These are phyloP conservation scores for Euschistus heros DNA, from an alignment of 1,140 invertebrate species.

Conservation along the genomic window DNA sequence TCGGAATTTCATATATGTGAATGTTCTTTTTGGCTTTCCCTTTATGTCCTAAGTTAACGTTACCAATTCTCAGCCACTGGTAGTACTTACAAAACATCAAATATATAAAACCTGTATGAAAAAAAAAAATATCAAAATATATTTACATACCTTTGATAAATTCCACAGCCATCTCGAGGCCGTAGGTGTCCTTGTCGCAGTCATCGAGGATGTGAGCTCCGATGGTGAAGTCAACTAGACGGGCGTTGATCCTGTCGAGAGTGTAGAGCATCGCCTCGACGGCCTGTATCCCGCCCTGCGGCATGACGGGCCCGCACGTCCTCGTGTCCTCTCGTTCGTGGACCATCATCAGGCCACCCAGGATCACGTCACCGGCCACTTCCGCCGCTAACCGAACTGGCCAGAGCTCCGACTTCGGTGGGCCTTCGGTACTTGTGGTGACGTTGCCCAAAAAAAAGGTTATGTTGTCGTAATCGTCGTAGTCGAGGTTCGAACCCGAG, in stretches of 20 bases:
- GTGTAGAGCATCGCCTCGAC: constrained; percentile 88
- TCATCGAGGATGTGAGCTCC: constrained; percentile 87
- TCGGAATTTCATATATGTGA: no score
- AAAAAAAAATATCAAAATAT: no score
- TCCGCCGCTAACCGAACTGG: constrained; percentile 76
- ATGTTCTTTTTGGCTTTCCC: no score
- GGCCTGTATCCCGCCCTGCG: constrained; percentile 83
- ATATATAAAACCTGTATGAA: no score
- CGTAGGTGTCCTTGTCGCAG: constrained; percentile 92
- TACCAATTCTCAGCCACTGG: no score
- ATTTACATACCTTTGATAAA: constrained; percentile 40
- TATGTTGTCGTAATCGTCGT: not conserved
- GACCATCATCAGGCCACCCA: constrained; percentile 91
- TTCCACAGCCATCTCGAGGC: constrained; percentile 88
- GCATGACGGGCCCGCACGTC: constrained; percentile 86
- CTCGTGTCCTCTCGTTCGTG: constrained; percentile 77
- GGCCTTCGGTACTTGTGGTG: not conserved
- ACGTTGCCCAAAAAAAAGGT: not conserved
- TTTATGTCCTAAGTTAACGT: no score
- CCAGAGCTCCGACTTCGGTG: constrained; percentile 41
- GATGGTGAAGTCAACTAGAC: constrained; percentile 61
- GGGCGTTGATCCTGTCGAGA: constrained; percentile 66
- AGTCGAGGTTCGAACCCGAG: not conserved
- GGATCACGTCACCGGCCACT: constrained; percentile 68
- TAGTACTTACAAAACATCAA: no score